Conservation (phyloP, 2,797 vertebrate species). For the Characodon lateralis region DNA sequence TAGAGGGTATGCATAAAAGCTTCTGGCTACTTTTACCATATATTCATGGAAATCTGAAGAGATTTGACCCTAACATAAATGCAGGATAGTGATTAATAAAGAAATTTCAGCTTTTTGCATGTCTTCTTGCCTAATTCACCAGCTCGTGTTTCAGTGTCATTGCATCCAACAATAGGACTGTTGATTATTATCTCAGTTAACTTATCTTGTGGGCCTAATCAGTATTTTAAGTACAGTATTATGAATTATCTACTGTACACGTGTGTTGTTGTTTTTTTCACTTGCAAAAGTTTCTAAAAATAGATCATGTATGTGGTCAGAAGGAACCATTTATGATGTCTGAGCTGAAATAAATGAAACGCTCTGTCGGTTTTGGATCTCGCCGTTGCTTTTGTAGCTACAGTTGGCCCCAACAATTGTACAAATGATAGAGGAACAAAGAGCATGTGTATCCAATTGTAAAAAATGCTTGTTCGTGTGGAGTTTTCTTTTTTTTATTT, state of each 20-base stretch:
- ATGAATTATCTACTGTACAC: constrained; percentile 19
- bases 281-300: constrained; percentile 2
- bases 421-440: constrained; percentile 24
- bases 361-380: constrained; percentile 5
- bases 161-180: constrained; percentile 1
- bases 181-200: constrained; percentile 29
- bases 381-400: constrained; percentile 26
- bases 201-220: constrained; percentile 24
- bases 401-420: constrained; percentile 26
- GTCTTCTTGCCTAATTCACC: constrained; percentile 21
- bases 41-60: background rate
- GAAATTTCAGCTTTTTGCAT: constrained; percentile 1
- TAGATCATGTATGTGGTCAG: background rate
- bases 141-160: constrained; percentile 12
- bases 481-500: constrained; percentile 1
- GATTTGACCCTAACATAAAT: background rate
- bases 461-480: constrained; percentile 25
- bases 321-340: constrained; percentile 3
- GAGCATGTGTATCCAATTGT: constrained; percentile 32
- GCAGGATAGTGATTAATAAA: background rate
- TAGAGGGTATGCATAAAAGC: background rate
- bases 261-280: background rate
- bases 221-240: constrained; percentile 12
- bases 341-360: constrained; percentile 12
- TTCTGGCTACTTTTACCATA: background rate